A percentile compares a stretch with the other conserved stretches of the same genome.
Conservation (phyloP, 2,797 vertebrate genomes). For the Parotocinclus haroldoi region DNA sequence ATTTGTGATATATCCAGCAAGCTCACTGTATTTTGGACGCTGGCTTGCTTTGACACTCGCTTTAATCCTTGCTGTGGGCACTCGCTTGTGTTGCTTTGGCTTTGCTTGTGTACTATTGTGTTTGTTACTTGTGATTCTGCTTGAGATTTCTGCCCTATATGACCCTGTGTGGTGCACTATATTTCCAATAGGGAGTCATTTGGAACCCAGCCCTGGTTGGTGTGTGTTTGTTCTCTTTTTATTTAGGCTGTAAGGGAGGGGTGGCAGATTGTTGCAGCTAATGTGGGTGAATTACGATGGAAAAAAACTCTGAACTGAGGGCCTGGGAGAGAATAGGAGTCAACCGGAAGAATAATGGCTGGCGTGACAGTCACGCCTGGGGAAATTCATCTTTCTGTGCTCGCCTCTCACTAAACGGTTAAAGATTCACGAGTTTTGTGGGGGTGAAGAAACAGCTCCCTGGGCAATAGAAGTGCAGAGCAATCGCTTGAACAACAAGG, state of each 20-base stretch:
- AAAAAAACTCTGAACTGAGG: slow-evolving; percentile 32
- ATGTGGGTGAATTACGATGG: slow-evolving; percentile 40
- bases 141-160: too few species aligned
- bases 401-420: slow-evolving; percentile 51
- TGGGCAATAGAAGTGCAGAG: slow-evolving; percentile 42
- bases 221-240: slow-evolving; percentile 33
- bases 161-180: neutral
- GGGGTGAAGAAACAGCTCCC: slow-evolving; percentile 38
- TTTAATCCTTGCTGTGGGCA: too few species aligned
- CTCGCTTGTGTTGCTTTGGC: too few species aligned
- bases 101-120: too few species aligned
- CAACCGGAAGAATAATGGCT: slow-evolving; percentile 37
- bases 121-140: too few species aligned
- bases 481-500: slow-evolving; percentile 57
- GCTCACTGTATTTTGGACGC: slow-evolving; percentile 35
- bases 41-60: too few species aligned
- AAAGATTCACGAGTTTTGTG: slow-evolving; percentile 44
- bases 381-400: slow-evolving; percentile 40
- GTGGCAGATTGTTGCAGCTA: slow-evolving; percentile 30
- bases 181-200: neutral
- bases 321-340: slow-evolving; percentile 41
- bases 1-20: slow-evolving; percentile 49
- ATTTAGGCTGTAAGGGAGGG: slow-evolving; percentile 10
- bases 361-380: slow-evolving; percentile 41
- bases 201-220: slow-evolving; percentile 16